Conservation (phyloP, 2,113 vertebrate genomes). For the Boleophthalmus pectinirostris region DNA sequence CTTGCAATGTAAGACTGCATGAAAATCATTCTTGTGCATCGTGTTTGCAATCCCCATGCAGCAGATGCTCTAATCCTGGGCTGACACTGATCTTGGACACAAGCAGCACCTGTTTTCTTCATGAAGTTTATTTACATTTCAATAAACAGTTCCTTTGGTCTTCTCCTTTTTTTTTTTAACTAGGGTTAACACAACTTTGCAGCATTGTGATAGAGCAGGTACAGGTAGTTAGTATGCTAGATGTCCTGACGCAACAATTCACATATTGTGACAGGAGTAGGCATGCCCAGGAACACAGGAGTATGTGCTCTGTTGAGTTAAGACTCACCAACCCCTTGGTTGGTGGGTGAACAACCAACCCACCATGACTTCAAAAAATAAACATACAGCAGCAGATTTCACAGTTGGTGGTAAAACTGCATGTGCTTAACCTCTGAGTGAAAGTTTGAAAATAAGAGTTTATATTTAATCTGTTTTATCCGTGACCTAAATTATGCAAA, state of each 20-base stretch:
- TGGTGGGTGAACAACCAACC: neutral
- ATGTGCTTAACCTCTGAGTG: constrained; percentile 1
- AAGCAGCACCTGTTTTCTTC: constrained; percentile 69
- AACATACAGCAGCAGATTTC: neutral
- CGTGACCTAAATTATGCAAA: constrained; percentile 66
- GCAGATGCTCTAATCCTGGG: constrained; percentile 69
- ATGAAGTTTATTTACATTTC: neutral
- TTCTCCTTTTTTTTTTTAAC: neutral
- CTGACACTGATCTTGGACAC: constrained; percentile 69
- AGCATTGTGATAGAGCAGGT: neutral
- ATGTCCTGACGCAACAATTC: neutral
- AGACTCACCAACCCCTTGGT: neutral
- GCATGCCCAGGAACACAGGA: neutral
- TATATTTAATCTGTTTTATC: constrained; percentile 35
- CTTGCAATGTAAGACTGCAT: constrained; percentile 63
- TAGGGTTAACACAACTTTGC: neutral
- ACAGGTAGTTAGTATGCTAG: neutral
- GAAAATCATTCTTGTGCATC: constrained; percentile 50
- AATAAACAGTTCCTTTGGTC: neutral
- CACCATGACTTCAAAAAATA: neutral
- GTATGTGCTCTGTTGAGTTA: neutral
- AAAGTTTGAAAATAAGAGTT: constrained; percentile 43
- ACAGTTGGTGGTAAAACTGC: neutral
- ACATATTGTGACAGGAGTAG: neutral
- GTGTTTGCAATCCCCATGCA: constrained; percentile 57